Evolutionary conservation across 2,113 vertebrate genomes (phyloP), one percentile per base, ranked within the genome.

Genomic region (Martes martes): DNA sequence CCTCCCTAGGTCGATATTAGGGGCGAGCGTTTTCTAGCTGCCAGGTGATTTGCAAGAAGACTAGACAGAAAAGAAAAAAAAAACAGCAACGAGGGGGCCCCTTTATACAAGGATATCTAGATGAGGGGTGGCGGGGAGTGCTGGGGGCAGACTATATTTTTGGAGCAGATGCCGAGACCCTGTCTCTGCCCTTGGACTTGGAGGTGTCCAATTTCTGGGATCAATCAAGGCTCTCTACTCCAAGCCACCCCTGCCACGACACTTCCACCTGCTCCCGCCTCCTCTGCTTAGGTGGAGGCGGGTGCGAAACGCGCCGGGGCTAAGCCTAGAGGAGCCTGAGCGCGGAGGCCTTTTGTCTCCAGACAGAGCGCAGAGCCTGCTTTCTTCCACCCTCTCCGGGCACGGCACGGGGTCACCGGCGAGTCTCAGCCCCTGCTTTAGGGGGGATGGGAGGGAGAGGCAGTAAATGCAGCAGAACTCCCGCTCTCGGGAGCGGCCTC

Each of bases 271-370:
- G 95, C 96, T 73, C 42, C 52, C 36, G 39, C 36, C 65, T 61
- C 81, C 73, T 74, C 73, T 2, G 59, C 55, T 1, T 31, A 85
- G 67, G 63, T n/a, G 95, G 97, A 94, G 65, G 92, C 95, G 31
- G 94, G 92, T 88, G 94, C 76, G 59, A 92, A 95, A 95, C 67
- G 95, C 73, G 3, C 97, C 87, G 55, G 11, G 74, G 94, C 85
- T 15, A 31, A 97, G 97, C 96, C 98, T 18, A 33, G 23, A 52
- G 92, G 6, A 96, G 94, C 79, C 97, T 15, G 94, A 80, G 97
- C 89, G 59, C 96, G 21, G 92, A 95, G 97, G 94, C 97, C 98
- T 98, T 98, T 98, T 98, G 98, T 99, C 98, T 98, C 24, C 47
- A 92, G 87, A 83, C 57, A 0, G 94, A 81, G 91, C 11, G 4